These are phyloP conservation scores for Neotoma lepida DNA, from an alignment of 2,113 vertebrate species.

Conservation along the genomic window DNA sequence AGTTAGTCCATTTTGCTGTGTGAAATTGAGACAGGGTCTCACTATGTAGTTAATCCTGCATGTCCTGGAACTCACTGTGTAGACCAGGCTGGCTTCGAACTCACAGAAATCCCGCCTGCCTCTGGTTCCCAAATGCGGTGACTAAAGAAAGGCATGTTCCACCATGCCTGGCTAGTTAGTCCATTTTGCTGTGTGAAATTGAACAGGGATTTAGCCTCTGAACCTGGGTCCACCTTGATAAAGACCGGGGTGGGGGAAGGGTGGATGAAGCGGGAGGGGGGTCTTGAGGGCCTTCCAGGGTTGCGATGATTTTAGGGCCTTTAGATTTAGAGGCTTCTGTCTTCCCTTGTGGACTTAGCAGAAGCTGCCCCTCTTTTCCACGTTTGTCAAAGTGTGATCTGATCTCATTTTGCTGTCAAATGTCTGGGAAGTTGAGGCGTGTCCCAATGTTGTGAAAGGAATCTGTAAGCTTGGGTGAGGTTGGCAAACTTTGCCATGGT, in stretches of 20 bases:
- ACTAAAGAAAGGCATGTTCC: neutral
- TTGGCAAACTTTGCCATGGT: accelerated
- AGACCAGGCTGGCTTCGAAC: neutral
- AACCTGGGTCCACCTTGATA: neutral
- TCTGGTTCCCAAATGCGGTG: neutral
- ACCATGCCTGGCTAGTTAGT: neutral
- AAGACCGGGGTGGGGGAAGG: neutral
- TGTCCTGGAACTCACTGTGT: neutral
- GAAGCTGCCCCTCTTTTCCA: neutral
- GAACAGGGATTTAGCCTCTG: neutral
- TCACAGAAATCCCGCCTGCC: neutral
- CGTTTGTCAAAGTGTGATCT: no score
- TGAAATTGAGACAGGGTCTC: neutral
- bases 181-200: neutral
- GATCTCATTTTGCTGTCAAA: neutral
- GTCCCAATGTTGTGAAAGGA: neutral
- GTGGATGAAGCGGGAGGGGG: no score
- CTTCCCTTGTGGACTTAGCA: neutral
- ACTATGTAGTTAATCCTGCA: neutral
- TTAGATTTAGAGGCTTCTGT: neutral
- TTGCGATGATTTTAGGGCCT: neutral
- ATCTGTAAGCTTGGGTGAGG: neutral
- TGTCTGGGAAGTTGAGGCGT: neutral
- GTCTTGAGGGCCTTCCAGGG: neutral
- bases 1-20: neutral